These are phyloP conservation scores for Lordiphosa clarofinis DNA, from an alignment of 1,140 invertebrate species.

Conservation along the genomic window DNA sequence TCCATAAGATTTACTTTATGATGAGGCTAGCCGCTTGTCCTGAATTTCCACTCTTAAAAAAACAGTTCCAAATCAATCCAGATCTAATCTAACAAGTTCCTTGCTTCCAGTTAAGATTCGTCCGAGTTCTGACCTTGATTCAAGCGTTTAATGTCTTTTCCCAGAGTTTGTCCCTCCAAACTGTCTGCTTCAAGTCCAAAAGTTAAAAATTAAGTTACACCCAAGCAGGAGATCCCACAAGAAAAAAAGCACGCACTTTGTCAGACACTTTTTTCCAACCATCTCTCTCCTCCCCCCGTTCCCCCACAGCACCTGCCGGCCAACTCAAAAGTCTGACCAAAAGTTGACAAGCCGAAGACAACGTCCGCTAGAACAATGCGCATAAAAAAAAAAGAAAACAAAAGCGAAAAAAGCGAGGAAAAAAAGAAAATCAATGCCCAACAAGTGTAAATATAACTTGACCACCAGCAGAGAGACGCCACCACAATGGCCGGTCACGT, in stretches of 20 bases:
- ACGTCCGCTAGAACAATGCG: constrained; percentile 37
- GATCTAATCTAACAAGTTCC: too few relatives aligned
- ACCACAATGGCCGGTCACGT: constrained; percentile 57
- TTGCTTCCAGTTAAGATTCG: too few relatives aligned
- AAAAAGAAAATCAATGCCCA: constrained; percentile 56
- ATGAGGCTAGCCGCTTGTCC: too few relatives aligned
- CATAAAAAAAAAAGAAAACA: constrained; percentile 26
- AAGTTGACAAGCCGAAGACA: constrained; percentile 61
- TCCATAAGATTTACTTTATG: too few relatives aligned
- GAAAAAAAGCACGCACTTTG: constrained; percentile 11
- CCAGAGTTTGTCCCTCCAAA: too few relatives aligned
- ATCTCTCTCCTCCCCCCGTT: neutral
- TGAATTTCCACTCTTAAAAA: too few relatives aligned
- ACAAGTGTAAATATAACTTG: constrained; percentile 74
- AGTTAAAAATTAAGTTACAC: constrained; percentile 14
- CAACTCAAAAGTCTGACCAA: constrained; percentile 51
- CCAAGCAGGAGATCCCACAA: constrained; percentile 11
- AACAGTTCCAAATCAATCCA: too few relatives aligned
- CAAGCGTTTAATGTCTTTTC: too few relatives aligned
- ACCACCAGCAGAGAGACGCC: constrained; percentile 37
- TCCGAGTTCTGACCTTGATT: too few relatives aligned
- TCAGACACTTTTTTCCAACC: constrained; percentile 14
- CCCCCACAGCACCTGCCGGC: constrained; percentile 31
- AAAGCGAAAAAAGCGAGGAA: constrained; percentile 19
- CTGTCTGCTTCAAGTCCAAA: constrained; percentile 2